Percentiles rank a stretch among this genome's conserved stretches.
Evolutionary conservation across 1,140 invertebrate species (phyloP).

Genomic region (Helicorthomorpha holstii): DNA sequence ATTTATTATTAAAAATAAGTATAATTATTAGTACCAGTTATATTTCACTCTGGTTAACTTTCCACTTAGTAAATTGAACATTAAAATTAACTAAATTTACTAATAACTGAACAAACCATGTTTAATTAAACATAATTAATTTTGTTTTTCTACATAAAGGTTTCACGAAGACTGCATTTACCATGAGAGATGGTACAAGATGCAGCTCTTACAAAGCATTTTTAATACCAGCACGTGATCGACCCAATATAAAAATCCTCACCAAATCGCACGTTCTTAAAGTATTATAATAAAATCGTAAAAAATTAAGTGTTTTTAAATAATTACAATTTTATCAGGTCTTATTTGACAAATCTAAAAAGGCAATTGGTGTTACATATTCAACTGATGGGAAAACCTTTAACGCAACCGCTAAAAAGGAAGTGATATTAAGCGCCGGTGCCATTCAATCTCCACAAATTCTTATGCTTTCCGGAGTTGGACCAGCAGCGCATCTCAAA

Average conservation of each 20-base stretch:
- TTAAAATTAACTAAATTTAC: no score
- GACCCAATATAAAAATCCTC: not conserved
- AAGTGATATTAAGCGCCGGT: slow-evolving; percentile 64
- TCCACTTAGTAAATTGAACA: no score
- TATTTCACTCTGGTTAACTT: no score
- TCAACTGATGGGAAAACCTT: slow-evolving; percentile 41
- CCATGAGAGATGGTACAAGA: not conserved
- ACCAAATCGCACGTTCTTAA: not conserved
- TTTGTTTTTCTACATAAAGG: not conserved
- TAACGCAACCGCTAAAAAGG: slow-evolving; percentile 46
- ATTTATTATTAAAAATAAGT: no score
- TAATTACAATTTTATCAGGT: no score
- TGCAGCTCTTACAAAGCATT: not conserved
- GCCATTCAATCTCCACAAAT: slow-evolving; percentile 63
- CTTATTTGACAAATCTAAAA: slow-evolving; percentile 29
- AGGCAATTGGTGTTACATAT: slow-evolving; percentile 59
- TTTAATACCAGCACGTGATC: not conserved
- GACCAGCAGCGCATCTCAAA: slow-evolving; percentile 41
- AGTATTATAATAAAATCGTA: no score
- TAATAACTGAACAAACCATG: no score
- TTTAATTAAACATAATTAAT: no score
- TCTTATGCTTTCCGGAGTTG: slow-evolving; percentile 77
- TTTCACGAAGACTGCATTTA: not conserved
- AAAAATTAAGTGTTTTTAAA: no score
- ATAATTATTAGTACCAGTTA: no score